phyloP scores from a whole-genome alignment of 2,888 invertebrate species.

The Scaptomyza cyrtandrae region DNA sequence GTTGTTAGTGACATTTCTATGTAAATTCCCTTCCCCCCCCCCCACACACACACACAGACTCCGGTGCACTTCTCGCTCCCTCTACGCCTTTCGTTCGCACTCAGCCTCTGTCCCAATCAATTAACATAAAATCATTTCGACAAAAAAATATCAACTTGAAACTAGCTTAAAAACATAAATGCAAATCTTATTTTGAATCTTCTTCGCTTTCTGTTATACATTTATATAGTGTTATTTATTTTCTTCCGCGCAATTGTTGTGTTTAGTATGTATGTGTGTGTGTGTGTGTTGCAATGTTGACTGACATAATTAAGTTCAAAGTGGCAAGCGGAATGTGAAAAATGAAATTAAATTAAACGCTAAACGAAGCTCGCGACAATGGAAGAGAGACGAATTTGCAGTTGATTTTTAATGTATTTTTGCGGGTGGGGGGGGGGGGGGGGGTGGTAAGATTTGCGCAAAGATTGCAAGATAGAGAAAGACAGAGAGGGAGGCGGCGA shows the following conservation, averaged over 20 bases:
- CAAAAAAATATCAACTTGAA: conserved; percentile 19
- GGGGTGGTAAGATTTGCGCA: conserved; percentile 20
- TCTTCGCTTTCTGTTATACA: background rate
- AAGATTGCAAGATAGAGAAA: background rate
- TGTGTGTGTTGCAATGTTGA: conserved; percentile 39
- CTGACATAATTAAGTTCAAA: conserved; percentile 68
- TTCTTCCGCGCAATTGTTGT: conserved; percentile 53
- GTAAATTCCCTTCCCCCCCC: no score
- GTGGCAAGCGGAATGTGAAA: conserved; percentile 12
- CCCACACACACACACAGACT: background rate
- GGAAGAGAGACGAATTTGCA: conserved; percentile 42
- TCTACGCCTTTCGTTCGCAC: background rate
- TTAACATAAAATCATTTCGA: conserved; percentile 47
- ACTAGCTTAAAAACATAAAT: conserved; percentile 16
- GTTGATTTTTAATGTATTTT: background rate
- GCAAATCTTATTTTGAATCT: conserved; percentile 8
- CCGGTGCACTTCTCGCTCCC: background rate
- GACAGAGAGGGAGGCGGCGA: background rate
- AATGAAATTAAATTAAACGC: conserved; percentile 48
- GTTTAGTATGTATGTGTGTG: conserved; percentile 15
- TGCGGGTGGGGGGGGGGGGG: background rate
- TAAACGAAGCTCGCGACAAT: conserved; percentile 51
- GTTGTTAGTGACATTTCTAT: conserved; percentile 20
- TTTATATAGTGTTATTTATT: background rate
- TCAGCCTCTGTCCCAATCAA: conserved; percentile 17